Percentiles rank a stretch among this genome's conserved stretches.
phyloP scores from a whole-genome alignment of 37 sponge, comb jelly and placozoan species.

The Chondrosia reniformis region DNA sequence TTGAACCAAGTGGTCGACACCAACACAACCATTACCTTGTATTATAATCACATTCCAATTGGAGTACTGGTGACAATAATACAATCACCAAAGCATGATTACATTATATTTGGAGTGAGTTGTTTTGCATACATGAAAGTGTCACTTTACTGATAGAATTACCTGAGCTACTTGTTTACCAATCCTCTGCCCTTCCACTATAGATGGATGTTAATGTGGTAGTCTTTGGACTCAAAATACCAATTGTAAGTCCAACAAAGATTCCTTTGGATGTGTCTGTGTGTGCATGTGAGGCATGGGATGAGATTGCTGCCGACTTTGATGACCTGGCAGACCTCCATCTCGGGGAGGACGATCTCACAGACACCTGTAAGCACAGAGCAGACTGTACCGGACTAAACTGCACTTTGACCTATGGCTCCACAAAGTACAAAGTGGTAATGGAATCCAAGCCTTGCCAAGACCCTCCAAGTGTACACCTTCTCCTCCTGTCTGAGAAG shows the following conservation, averaged over 20 bases:
- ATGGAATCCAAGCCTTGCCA: not conserved
- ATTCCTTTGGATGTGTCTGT: not conserved
- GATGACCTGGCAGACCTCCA: not conserved
- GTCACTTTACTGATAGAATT: not conserved
- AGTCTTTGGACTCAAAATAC: not conserved
- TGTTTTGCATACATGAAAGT: not conserved
- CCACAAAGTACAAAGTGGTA: not conserved
- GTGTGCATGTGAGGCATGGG: not conserved
- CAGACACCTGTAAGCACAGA: not conserved
- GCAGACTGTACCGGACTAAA: not conserved
- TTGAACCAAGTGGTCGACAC: not conserved
- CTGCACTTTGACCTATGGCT: not conserved
- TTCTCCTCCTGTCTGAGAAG: not conserved
- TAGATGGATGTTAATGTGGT: not conserved
- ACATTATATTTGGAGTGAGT: not conserved
- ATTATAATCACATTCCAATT: not conserved
- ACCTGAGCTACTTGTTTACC: too few species aligned
- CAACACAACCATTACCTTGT: conserved; percentile 11
- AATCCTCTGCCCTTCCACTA: too few species aligned
- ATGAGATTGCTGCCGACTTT: not conserved
- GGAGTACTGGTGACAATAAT: not conserved
- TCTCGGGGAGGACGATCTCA: not conserved
- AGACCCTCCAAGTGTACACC: conserved; percentile 2
- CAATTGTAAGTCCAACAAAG: not conserved
- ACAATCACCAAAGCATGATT: not conserved